Evolutionary conservation across 2,888 invertebrate species (phyloP).

Genomic region (Heliconius hortense): DNA sequence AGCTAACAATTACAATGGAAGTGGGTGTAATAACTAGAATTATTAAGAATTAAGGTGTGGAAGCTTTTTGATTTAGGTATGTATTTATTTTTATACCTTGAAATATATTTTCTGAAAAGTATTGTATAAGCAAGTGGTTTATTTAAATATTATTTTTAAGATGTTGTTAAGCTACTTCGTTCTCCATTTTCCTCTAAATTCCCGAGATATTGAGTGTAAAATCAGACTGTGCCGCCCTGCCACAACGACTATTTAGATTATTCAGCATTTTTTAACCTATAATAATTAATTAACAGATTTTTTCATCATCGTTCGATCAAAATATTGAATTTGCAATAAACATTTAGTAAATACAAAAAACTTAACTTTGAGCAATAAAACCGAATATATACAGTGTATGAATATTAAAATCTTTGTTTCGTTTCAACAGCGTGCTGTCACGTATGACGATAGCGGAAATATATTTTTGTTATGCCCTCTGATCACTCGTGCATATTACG

Average conservation of each 20-base stretch:
- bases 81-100: not conserved
- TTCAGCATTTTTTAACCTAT: not conserved
- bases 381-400: conserved; percentile 2
- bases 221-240: no score
- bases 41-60: not conserved
- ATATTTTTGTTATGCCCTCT: not conserved
- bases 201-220: no score
- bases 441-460: conserved; percentile 9
- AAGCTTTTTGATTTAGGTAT: not conserved
- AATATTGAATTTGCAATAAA: not conserved
- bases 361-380: not conserved
- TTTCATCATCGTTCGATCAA: not conserved
- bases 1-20: conserved; percentile 4
- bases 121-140: not conserved
- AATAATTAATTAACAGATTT: not conserved
- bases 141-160: no score
- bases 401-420: conserved; percentile 10
- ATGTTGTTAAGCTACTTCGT: no score
- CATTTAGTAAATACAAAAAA: conserved; percentile 2
- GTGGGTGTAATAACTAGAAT: conserved; percentile 2
- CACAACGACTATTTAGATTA: not conserved
- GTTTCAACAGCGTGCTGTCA: not conserved
- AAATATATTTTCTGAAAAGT: not conserved
- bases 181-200: no score
- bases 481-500: conserved; percentile 10